Evolutionary conservation across 2,797 vertebrate species (phyloP).

Genomic region (Sebastes wilsoni): DNA sequence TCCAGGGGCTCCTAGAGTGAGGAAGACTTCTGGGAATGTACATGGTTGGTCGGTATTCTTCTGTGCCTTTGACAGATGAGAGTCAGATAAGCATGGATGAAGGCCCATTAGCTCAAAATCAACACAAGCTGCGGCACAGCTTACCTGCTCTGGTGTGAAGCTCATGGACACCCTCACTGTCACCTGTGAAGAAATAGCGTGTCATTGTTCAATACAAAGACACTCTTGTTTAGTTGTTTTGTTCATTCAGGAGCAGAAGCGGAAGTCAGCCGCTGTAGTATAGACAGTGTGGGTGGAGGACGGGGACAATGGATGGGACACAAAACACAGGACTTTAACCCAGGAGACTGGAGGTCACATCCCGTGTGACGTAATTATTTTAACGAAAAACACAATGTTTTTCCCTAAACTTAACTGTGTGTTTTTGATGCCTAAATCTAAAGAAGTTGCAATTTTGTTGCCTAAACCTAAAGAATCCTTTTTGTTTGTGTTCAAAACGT

Average conservation of each 20-base stretch:
- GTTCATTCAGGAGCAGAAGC: not conserved
- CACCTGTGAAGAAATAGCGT: constrained; percentile 58
- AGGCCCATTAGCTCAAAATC: not conserved
- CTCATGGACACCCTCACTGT: constrained; percentile 79
- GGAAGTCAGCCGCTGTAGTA: too few relatives aligned
- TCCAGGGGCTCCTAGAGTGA: constrained; percentile 77
- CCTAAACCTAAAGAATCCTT: too few relatives aligned
- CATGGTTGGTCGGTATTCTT: constrained; percentile 39
- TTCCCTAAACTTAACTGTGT: too few relatives aligned
- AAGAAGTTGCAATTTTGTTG: too few relatives aligned
- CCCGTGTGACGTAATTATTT: too few relatives aligned
- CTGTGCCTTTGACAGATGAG: constrained; percentile 54
- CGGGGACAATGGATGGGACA: too few relatives aligned
- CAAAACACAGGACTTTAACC: too few relatives aligned
- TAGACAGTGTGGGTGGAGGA: too few relatives aligned
- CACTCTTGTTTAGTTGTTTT: not conserved
- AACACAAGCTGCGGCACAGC: not conserved
- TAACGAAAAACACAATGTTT: too few relatives aligned
- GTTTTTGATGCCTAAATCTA: too few relatives aligned
- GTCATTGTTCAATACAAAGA: not conserved
- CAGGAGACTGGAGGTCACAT: too few relatives aligned
- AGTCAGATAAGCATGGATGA: not conserved
- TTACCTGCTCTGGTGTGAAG: constrained; percentile 77
- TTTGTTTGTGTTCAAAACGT: too few relatives aligned
- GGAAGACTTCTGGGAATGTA: constrained; percentile 76